A percentile compares a stretch with the other conserved stretches of the same genome.
Evolutionary conservation across 1,140 invertebrate species (phyloP).

Genomic region (Heliconius hermathena): DNA sequence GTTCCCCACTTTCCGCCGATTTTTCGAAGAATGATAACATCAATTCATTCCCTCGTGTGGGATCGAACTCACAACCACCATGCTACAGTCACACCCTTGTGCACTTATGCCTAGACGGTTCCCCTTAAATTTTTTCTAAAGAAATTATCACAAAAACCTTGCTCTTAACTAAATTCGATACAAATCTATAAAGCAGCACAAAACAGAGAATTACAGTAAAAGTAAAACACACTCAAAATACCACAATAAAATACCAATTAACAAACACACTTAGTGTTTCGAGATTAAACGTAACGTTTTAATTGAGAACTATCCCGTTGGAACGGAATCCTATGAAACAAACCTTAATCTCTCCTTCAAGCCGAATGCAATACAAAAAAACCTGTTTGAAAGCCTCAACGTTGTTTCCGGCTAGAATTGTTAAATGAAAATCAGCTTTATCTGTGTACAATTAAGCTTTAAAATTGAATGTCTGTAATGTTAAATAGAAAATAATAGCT

Average conservation of each 20-base stretch:
- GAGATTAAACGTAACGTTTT: conserved; percentile 36
- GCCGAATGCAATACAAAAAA: conserved; percentile 56
- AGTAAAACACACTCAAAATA: conserved; percentile 4
- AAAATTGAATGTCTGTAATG: conserved; percentile 33
- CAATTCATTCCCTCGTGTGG: no score
- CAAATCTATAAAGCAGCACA: not conserved
- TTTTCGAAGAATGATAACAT: no score
- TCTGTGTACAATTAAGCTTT: conserved; percentile 18
- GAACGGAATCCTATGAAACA: conserved; percentile 53
- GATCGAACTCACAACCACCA: no score
- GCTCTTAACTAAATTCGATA: not conserved
- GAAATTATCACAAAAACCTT: not conserved
- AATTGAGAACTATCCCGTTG: conserved; percentile 40
- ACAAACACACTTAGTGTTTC: conserved; percentile 30
- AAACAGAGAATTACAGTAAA: conserved; percentile 1
- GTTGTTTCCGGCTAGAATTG: conserved; percentile 48
- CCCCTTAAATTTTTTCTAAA: not conserved
- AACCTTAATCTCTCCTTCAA: conserved; percentile 59
- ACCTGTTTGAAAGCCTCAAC: conserved; percentile 54
- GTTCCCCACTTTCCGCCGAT: no score
- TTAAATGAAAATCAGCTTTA: conserved; percentile 38
- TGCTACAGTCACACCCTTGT: no score
- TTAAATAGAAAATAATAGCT: conserved; percentile 13
- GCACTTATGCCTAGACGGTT: no score
- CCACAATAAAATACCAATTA: conserved; percentile 26